phyloP scores from a whole-genome alignment of 2,113 vertebrate species.

The Syngnathus typhle region DNA sequence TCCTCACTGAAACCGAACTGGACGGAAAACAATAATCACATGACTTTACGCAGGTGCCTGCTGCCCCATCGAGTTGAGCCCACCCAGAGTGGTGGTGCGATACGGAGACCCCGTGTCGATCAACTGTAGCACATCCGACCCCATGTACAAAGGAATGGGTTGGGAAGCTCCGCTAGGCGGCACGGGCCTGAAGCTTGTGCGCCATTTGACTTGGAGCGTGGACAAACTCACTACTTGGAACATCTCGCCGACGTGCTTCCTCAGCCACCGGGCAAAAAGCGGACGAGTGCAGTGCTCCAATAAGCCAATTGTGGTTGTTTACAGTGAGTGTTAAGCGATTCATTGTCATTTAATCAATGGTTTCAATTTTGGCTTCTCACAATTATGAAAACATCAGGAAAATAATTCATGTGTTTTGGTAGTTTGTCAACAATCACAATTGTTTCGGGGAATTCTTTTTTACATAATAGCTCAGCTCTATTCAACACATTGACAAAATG shows the following conservation, averaged over 20 bases:
- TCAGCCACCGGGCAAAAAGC: rapidly evolving
- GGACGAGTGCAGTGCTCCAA: rapidly evolving
- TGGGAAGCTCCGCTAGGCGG: constrained; percentile 28
- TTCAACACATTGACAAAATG: neutral
- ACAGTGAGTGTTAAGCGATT: constrained; percentile 49
- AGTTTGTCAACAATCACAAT: too few relatives aligned
- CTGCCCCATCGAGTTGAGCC: constrained; percentile 51
- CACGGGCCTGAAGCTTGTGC: rapidly evolving
- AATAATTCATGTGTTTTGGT: too few relatives aligned
- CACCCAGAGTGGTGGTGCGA: constrained; percentile 42
- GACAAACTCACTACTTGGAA: constrained; percentile 6
- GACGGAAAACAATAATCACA: neutral
- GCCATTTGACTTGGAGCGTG: constrained; percentile 39
- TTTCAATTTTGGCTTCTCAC: too few relatives aligned
- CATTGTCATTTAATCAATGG: too few relatives aligned
- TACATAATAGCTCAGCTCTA: too few relatives aligned
- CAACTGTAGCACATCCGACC: constrained; percentile 45
- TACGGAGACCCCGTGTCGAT: constrained; percentile 50
- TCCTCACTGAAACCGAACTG: neutral
- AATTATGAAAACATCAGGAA: too few relatives aligned
- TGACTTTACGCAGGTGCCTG: constrained; percentile 21
- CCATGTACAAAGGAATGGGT: constrained; percentile 1
- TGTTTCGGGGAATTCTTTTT: too few relatives aligned
- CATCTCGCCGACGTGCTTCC: rapidly evolving
- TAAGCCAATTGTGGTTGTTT: constrained; percentile 24